phyloP scores from a whole-genome alignment of 2,888 invertebrate genomes.

The Eumacrocentrus americanus region DNA sequence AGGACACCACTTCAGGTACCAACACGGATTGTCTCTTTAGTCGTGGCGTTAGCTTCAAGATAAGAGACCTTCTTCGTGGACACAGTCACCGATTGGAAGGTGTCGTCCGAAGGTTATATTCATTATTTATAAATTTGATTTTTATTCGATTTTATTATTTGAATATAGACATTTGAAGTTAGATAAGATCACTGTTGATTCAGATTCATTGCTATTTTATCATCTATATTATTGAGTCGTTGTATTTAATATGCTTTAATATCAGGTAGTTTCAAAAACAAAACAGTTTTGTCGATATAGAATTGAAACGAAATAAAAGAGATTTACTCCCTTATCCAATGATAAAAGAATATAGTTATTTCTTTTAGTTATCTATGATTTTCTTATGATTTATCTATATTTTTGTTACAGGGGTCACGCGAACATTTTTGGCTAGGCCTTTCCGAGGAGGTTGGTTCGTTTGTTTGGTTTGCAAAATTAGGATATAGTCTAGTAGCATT shows the following conservation, averaged over 20 bases:
- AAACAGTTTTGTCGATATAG: too few relatives aligned
- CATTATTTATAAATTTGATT: too few relatives aligned
- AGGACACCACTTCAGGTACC: constrained; percentile 13
- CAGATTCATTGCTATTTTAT: too few relatives aligned
- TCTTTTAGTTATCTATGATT: constrained; percentile 54
- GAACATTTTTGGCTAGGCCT: constrained; percentile 60
- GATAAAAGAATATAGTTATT: too few relatives aligned
- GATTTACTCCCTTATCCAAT: too few relatives aligned
- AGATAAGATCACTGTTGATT: too few relatives aligned
- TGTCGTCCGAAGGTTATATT: constrained; percentile 16
- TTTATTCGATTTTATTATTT: too few relatives aligned
- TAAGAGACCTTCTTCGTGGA: constrained; percentile 4
- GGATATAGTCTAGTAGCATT: constrained; percentile 56
- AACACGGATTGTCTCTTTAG: constrained; percentile 22
- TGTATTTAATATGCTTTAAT: too few relatives aligned
- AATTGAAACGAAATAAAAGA: constrained; percentile 29
- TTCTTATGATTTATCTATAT: constrained; percentile 59
- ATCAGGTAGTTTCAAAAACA: too few relatives aligned
- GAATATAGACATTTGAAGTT: too few relatives aligned
- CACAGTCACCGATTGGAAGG: constrained; percentile 14
- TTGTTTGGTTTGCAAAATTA: constrained; percentile 58
- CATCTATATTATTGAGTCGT: too few relatives aligned
- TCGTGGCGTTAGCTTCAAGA: constrained; percentile 8
- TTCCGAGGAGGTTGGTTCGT: constrained; percentile 61
- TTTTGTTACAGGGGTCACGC: constrained; percentile 61